Conservation (phyloP, 92 coral and sea anemone species). For the Anthopleura xanthogrammica region DNA sequence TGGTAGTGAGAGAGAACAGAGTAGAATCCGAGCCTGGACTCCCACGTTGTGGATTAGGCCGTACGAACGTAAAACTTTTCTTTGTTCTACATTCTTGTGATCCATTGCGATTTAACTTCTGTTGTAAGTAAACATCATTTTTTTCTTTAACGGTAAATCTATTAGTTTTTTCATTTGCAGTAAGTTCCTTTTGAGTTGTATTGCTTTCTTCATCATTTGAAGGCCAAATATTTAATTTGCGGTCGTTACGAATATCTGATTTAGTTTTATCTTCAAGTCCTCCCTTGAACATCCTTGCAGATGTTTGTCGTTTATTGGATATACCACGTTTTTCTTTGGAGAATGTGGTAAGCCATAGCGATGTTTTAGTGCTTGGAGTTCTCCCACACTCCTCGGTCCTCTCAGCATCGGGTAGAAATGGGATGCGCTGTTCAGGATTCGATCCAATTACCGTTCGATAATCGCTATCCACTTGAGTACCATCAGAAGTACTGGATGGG, state of each 20-base stretch:
- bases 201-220: background rate
- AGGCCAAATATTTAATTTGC: conserved; percentile 13
- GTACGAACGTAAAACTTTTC: conserved; percentile 11
- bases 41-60: conserved; percentile 15
- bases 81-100: background rate
- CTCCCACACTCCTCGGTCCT: background rate
- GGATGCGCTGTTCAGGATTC: background rate
- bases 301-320: background rate
- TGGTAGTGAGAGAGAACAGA: background rate
- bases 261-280: background rate
- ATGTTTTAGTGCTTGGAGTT: background rate
- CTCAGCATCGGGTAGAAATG: background rate
- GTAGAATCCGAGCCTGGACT: background rate
- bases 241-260: conserved; percentile 6
- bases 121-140: background rate
- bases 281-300: background rate
- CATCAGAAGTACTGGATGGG: background rate
- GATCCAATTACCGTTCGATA: conserved; percentile 2
- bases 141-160: background rate
- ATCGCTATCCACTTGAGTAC: background rate
- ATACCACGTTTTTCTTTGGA: background rate
- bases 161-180: background rate
- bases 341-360: background rate
- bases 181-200: background rate
- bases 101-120: background rate